These are phyloP conservation scores for Strongylocentrotus purpuratus DNA, from an alignment of 35 echinoderm and acorn worm genomes.

Conservation along the genomic window DNA sequence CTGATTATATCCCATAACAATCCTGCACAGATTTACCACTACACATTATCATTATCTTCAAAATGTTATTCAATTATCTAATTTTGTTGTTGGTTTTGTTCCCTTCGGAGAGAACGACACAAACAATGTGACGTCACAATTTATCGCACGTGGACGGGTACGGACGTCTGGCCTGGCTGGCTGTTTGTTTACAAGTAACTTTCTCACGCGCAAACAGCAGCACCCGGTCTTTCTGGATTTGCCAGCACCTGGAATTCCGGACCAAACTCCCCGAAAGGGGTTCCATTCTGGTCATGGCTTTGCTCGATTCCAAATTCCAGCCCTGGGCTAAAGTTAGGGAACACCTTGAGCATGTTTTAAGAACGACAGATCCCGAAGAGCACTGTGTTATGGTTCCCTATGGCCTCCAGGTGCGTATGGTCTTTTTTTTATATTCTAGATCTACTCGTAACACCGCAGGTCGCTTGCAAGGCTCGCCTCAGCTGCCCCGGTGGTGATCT, in stretches of 20 bases:
- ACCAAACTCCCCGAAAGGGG: neutral
- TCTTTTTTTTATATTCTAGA: neutral
- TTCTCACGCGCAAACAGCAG: no score
- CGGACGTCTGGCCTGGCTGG: no score
- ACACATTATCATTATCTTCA: no score
- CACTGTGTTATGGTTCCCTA: conserved; percentile 76
- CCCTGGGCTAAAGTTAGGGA: conserved; percentile 74
- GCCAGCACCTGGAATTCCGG: neutral
- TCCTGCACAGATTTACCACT: no score
- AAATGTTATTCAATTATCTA: no score
- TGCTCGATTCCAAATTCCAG: conserved; percentile 75
- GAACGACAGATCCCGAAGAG: conserved; percentile 77
- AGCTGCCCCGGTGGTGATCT: neutral
- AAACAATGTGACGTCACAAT: no score
- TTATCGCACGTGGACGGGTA: no score
- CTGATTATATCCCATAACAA: no score
- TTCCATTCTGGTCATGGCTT: conserved; percentile 40
- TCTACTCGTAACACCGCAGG: neutral
- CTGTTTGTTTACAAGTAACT: no score
- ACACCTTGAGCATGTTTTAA: conserved; percentile 58
- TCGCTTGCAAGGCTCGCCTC: neutral
- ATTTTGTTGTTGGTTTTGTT: no score
- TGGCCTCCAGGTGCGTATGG: conserved; percentile 76
- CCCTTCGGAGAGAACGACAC: no score
- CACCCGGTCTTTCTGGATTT: no score